Evolutionary conservation across 2,888 invertebrate species (phyloP).

Genomic region (Phengaris alcon): DNA sequence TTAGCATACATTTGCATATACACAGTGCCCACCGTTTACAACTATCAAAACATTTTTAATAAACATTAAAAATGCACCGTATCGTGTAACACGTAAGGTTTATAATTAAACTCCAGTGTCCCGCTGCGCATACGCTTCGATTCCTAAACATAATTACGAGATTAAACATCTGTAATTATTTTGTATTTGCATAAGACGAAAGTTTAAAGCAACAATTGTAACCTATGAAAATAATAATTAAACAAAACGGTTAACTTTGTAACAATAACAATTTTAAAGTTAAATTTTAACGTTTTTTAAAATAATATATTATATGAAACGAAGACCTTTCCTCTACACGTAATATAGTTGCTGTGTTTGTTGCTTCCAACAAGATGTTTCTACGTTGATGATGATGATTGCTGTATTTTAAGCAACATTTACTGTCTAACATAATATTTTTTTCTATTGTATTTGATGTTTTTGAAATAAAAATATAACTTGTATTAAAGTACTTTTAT

Average conservation of each 20-base stretch:
- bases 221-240: constrained; percentile 28
- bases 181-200: constrained; percentile 46
- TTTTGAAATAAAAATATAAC: no score
- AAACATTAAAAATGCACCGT: neutral
- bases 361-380: neutral
- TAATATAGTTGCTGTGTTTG: neutral
- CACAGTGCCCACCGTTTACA: constrained; percentile 47
- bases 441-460: neutral
- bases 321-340: neutral
- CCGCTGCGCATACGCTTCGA: constrained; percentile 52
- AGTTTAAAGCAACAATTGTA: constrained; percentile 40
- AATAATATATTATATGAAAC: neutral
- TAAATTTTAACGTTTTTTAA: constrained; percentile 4
- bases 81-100: neutral
- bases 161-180: constrained; percentile 45
- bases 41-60: constrained; percentile 62
- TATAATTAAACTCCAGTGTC: constrained; percentile 6
- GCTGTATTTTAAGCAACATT: neutral
- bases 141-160: constrained; percentile 56
- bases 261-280: constrained; percentile 13
- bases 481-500: no score
- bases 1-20: constrained; percentile 56
- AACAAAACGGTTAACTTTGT: constrained; percentile 24
- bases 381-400: neutral
- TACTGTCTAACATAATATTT: neutral